These are phyloP conservation scores for Climacteris rufus DNA, from an alignment of 2,113 vertebrate species.

Conservation along the genomic window DNA sequence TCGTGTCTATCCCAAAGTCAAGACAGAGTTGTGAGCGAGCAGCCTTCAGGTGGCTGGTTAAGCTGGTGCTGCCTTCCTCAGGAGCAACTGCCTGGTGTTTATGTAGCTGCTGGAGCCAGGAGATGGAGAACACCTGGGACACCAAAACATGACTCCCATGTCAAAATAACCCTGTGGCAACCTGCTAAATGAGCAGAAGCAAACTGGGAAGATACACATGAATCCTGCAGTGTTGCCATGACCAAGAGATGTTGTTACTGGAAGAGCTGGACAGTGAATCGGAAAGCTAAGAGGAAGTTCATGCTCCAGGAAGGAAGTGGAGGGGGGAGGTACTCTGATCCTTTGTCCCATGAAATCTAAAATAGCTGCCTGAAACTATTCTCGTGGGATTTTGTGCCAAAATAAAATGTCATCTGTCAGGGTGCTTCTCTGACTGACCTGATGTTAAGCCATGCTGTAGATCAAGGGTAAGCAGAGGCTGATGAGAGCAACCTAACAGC, in stretches of 20 bases:
- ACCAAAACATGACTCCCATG: fast-evolving
- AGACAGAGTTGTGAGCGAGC: background rate
- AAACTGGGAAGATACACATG: background rate
- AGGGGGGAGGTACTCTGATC: background rate
- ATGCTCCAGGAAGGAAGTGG: background rate
- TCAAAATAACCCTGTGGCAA: background rate
- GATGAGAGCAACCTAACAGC: background rate
- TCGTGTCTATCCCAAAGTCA: background rate
- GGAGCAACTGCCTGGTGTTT: background rate
- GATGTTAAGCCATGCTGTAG: background rate
- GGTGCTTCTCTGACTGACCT: background rate
- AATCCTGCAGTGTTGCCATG: background rate
- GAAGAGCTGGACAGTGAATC: background rate
- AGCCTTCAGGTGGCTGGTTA: background rate
- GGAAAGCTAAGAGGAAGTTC: background rate
- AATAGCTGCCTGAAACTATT: background rate
- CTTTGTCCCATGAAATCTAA: background rate
- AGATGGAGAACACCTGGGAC: background rate
- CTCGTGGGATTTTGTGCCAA: background rate
- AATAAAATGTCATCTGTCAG: background rate
- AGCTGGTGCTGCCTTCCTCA: background rate
- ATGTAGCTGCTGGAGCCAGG: background rate
- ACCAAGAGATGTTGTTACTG: background rate
- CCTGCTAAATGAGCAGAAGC: background rate
- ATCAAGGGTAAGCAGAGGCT: background rate